Base-by-base conservation (phyloP, 2,888 invertebrate genomes). In the Sphecodes monilicornis region DNA sequence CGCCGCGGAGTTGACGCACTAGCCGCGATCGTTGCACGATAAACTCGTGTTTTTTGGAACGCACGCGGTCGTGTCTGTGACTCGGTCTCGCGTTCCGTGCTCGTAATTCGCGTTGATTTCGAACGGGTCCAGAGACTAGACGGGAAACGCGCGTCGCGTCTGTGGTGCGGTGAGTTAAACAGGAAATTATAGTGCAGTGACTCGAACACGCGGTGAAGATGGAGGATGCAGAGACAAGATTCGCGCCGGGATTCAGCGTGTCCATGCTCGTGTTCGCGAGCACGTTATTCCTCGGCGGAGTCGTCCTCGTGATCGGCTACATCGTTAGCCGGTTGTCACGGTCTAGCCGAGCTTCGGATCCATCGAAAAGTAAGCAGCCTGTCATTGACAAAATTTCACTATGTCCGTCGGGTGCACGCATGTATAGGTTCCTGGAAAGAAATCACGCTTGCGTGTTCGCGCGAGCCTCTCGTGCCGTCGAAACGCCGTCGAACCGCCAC, bases 341-440 rank as follows among this genome's bases (percentile, higher is more conserved):
- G 60, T 78, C 83, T 60, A 26, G 69, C 79, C 82, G 57, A 76
- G 74, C 78, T 29, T 46, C 84, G 75, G 85, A 88, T 79, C 73
- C 91, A 57, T 74, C 82, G 74, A 89, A 91, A 90, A 88, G 91
- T 91, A 91, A 91, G 89, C 81, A 84, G 76, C 32, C n/a, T 68
- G 71, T 78, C 54, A 74, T 70, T 18, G n/a, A 69, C 41, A 22
- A 50, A 26, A 76, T 73, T 64, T 39, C 41, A 18, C 66, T 43
- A 74, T 36, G 43, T 46, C 26, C 4, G 1, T 32, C 39, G 5
- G 22, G 13, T 26, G 5, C n/a, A 66, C 64, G 60, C 50, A 13
- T 69, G 39, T 54, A 41, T 41, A 29, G 60, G 16, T 11, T 76
- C 64, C 69, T 68, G 68, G 50, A 70, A 68, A n/a, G 76, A 46